A percentile compares a stretch with the other conserved stretches of the same genome.
phyloP scores from a whole-genome alignment of 2,113 vertebrate genomes.

The Lycaon pictus region DNA sequence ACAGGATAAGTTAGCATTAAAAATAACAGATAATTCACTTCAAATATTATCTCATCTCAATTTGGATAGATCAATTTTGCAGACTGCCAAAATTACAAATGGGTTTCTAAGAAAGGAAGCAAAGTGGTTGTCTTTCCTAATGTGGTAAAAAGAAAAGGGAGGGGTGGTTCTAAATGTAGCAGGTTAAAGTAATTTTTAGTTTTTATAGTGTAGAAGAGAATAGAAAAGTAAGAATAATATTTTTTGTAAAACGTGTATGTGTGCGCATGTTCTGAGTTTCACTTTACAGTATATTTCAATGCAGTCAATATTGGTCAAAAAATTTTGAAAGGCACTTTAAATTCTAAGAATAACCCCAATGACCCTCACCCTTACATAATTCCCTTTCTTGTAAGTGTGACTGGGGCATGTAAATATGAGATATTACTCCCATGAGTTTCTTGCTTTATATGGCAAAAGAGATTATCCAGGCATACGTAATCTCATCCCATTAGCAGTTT shows the following conservation, averaged over 20 bases:
- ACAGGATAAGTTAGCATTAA: background rate
- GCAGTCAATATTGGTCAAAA: background rate
- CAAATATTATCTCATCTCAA: background rate
- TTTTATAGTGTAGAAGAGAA: background rate
- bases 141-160: background rate
- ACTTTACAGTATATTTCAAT: background rate
- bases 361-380: background rate
- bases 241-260: background rate
- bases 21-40: conserved; percentile 36
- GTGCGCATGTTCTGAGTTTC: background rate
- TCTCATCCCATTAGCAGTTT: background rate
- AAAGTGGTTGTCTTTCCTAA: background rate
- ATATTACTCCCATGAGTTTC: background rate
- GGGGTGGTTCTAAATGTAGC: background rate
- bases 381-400: background rate
- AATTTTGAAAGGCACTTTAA: background rate
- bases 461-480: background rate
- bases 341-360: background rate
- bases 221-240: background rate
- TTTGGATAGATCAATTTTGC: background rate
- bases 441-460: background rate
- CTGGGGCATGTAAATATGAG: background rate
- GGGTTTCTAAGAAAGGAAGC: background rate
- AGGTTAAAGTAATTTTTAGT: conserved; percentile 24
- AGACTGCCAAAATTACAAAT: background rate